These are phyloP conservation scores for Caloenas nicobarica DNA, from an alignment of 2,113 vertebrate genomes.

Conservation along the genomic window DNA sequence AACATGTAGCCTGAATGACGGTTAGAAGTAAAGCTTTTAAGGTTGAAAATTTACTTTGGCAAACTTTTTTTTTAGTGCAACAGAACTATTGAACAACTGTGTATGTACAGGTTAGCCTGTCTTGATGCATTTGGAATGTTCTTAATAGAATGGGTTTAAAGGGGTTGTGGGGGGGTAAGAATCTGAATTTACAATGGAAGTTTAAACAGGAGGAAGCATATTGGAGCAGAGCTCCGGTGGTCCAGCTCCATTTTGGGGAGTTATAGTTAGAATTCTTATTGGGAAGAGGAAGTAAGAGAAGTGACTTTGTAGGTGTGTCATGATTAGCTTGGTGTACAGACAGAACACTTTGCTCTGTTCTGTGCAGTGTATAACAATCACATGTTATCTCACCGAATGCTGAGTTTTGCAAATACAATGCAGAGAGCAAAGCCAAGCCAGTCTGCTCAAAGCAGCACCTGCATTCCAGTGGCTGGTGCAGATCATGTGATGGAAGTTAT, in stretches of 20 bases:
- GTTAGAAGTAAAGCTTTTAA: not conserved
- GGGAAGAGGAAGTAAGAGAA: conserved; percentile 18
- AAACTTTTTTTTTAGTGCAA: not conserved
- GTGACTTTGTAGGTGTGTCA: conserved; percentile 39
- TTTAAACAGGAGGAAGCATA: not conserved
- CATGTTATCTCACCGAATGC: not conserved
- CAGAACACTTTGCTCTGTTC: not conserved
- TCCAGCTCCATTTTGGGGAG: not conserved
- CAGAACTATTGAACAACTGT: not conserved
- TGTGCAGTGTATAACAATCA: not conserved
- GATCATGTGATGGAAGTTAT: conserved; percentile 55
- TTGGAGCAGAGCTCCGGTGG: not conserved
- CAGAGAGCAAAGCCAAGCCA: conserved; percentile 8
- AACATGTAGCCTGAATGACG: not conserved
- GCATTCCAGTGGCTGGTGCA: conserved; percentile 40
- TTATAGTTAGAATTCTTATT: not conserved
- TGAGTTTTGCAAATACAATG: conserved; percentile 5
- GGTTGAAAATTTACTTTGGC: not conserved
- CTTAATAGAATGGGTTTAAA: not conserved
- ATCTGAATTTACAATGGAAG: not conserved
- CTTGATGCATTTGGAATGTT: not conserved
- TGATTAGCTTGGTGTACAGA: not conserved
- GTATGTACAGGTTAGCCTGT: not conserved
- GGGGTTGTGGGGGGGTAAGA: not conserved
- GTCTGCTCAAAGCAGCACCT: conserved; percentile 25